These are phyloP conservation scores for Cranoglanis bouderius DNA, from an alignment of 2,113 vertebrate genomes.

Conservation along the genomic window DNA sequence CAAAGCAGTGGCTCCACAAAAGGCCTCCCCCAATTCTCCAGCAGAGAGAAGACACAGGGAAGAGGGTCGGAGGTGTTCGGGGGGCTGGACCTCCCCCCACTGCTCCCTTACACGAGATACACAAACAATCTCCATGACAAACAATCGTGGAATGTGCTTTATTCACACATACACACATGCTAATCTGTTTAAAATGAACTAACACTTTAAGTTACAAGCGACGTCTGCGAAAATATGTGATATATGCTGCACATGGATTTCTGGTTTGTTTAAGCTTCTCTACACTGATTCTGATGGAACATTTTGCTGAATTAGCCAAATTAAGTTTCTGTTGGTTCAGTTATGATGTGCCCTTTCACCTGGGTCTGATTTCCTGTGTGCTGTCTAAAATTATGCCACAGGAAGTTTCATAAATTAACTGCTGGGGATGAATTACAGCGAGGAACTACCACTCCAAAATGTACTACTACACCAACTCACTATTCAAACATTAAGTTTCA, in stretches of 20 bases:
- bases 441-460: neutral
- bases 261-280: neutral
- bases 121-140: conserved; percentile 42
- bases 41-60: conserved; percentile 36
- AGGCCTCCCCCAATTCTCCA: conserved; percentile 49
- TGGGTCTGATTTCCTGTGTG: neutral
- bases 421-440: neutral
- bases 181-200: conserved; percentile 21
- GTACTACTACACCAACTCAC: neutral
- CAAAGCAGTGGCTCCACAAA: conserved; percentile 68
- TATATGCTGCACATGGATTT: neutral
- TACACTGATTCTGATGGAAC: neutral
- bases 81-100: conserved; percentile 18
- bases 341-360: neutral
- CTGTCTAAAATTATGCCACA: neutral
- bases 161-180: conserved; percentile 39
- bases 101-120: conserved; percentile 59
- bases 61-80: conserved; percentile 7
- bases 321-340: neutral
- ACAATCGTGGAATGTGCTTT: conserved; percentile 24
- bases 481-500: neutral
- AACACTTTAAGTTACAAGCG: neutral
- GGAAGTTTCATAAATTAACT: conserved; percentile 14
- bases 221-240: neutral
- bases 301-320: neutral